phyloP scores from a whole-genome alignment of 2,797 vertebrate species.

The Lacerta viridis region DNA sequence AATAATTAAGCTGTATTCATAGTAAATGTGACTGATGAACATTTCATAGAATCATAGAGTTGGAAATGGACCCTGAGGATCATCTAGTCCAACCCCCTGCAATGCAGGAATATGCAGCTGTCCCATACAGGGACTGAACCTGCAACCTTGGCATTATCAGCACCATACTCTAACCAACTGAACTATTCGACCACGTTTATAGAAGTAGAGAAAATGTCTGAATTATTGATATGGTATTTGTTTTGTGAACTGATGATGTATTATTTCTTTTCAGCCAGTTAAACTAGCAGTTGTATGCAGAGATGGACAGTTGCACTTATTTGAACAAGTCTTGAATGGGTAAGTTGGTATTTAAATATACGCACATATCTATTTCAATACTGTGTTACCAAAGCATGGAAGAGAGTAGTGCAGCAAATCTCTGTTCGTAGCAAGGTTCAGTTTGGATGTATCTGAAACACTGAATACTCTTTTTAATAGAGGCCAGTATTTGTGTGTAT shows the following conservation, averaged over 20 bases:
- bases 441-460: neutral
- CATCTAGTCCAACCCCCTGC: neutral
- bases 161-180: no score
- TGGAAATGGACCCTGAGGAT: no score
- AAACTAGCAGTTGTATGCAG: constrained; percentile 95
- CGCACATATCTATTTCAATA: constrained; percentile 17
- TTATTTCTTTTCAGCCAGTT: constrained; percentile 86
- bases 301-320: constrained; percentile 96
- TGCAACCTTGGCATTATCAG: no score
- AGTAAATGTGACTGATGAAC: neutral
- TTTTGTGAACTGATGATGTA: constrained; percentile 34
- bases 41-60: no score
- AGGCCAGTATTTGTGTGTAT: neutral
- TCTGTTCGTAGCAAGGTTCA: neutral
- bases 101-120: no score
- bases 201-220: neutral
- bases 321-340: constrained; percentile 98
- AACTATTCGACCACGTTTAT: neutral
- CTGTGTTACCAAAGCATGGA: neutral
- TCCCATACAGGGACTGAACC: no score
- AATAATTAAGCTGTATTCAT: neutral
- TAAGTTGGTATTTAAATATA: constrained; percentile 78
- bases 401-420: neutral
- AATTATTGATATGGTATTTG: neutral
- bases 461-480: neutral